Evolutionary conservation across 1,140 invertebrate genomes (phyloP).

Genomic region (Stratiolaelaps scimitus): DNA sequence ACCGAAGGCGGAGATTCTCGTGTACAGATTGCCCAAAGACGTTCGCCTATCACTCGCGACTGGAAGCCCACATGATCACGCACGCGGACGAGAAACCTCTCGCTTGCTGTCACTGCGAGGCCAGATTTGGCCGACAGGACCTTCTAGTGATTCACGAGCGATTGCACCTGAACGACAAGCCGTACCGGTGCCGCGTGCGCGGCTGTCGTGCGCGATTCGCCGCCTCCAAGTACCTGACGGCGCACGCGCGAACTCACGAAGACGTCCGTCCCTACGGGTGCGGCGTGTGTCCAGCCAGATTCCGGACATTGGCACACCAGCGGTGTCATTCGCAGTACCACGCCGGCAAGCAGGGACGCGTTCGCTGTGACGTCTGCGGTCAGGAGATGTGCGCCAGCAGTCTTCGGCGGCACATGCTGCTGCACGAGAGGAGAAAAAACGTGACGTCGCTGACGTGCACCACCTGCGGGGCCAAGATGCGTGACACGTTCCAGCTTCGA

Average conservation of each 20-base stretch:
- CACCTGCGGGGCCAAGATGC: neutral
- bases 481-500: neutral
- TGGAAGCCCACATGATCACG: neutral
- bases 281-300: neutral
- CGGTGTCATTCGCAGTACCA: neutral
- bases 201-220: neutral
- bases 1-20: no score
- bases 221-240: neutral
- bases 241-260: neutral
- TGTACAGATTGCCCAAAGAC: neutral
- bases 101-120: neutral
- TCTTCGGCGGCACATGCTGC: neutral
- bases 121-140: neutral
- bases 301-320: neutral
- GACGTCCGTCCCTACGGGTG: neutral
- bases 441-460: neutral
- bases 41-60: constrained; percentile 6
- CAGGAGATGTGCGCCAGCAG: neutral
- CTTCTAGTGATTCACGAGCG: neutral
- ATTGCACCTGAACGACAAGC: neutral
- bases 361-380: constrained; percentile 1
- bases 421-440: neutral
- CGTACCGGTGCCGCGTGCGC: neutral
- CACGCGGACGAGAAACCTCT: neutral
- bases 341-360: neutral